Base-by-base conservation (phyloP, 1,140 invertebrate genomes). In the Samia ricini region DNA sequence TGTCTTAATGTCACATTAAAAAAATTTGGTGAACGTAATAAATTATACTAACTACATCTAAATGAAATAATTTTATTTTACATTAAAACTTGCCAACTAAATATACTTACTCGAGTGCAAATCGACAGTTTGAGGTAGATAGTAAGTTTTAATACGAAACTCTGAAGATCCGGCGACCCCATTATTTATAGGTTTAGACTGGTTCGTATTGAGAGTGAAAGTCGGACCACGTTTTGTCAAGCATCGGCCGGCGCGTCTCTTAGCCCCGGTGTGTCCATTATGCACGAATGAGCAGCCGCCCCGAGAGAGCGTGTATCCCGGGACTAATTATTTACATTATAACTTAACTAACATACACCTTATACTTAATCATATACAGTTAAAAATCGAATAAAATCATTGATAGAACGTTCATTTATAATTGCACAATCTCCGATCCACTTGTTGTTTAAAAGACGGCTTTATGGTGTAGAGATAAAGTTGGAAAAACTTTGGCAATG, bases 261-360 rank as follows among this genome's bases (percentile, higher is more conserved):
- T 84, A 74, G 84, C 85, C 76, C 84, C 75, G 76, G 8, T 26
- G 7, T 85, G 85, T 79, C 83, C 84, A 90, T 90, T 90, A 90
- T 90, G 87, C 85, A 88, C 85, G 85, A 88, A 88, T 89, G 87
- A 89, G 74, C 85, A 86, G 76, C 80, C 87, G 84, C 83, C 85
- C 85, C 84, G 83, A 87, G 85, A 90, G 85, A 88, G 78, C 85
- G 80, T 83, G 76, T 89, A 78, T 83, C 85, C 76, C 78, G 64
- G 74, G 74, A 71, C 79, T 87, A 89, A 89, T 89, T 89, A 88
- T 86, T 69, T 76, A 56, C 5, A 55, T 61, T 5, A 60, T 48
- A 33, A 23, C 22, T 50, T 56, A 71, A 49, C 4, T 33, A 5
- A 81, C 57, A 75, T 63, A 73, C 64, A 75, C 72, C 64, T 65